Evolutionary conservation across 2,888 invertebrate species (phyloP).

Genomic region (Lithophane socia): DNA sequence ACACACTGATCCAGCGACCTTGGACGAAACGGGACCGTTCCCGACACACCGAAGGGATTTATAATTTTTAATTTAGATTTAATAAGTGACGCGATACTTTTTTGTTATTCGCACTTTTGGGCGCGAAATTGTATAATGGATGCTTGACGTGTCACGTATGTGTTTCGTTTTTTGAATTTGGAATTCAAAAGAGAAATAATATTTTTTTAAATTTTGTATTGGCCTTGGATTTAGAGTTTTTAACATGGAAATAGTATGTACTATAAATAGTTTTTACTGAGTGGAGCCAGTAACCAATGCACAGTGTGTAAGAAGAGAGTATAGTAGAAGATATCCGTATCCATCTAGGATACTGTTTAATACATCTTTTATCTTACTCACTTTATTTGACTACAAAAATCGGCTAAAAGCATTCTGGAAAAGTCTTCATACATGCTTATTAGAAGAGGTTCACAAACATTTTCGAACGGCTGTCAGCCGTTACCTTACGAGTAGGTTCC

Average conservation of each 20-base stretch:
- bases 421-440: conserved; percentile 18
- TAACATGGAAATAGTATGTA: no score
- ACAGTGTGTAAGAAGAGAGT: not conserved
- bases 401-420: conserved; percentile 19
- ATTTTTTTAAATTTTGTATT: not conserved
- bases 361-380: not conserved
- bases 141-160: conserved; percentile 36
- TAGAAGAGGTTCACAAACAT: conserved; percentile 24
- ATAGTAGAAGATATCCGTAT: not conserved
- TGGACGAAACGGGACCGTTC: conserved; percentile 58
- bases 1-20: conserved; percentile 64
- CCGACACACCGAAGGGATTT: conserved; percentile 63
- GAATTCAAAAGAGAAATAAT: conserved; percentile 13
- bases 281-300: not conserved
- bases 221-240: not conserved
- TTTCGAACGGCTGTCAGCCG: conserved; percentile 17
- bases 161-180: conserved; percentile 38
- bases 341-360: not conserved
- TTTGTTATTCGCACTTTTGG: conserved; percentile 43
- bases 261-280: not conserved
- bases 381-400: conserved; percentile 11
- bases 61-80: conserved; percentile 67
- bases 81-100: conserved; percentile 60
- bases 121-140: conserved; percentile 58
- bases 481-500: conserved; percentile 15